Evolutionary conservation across 2,797 vertebrate species (phyloP).

Genomic region (Buceros bicornis): DNA sequence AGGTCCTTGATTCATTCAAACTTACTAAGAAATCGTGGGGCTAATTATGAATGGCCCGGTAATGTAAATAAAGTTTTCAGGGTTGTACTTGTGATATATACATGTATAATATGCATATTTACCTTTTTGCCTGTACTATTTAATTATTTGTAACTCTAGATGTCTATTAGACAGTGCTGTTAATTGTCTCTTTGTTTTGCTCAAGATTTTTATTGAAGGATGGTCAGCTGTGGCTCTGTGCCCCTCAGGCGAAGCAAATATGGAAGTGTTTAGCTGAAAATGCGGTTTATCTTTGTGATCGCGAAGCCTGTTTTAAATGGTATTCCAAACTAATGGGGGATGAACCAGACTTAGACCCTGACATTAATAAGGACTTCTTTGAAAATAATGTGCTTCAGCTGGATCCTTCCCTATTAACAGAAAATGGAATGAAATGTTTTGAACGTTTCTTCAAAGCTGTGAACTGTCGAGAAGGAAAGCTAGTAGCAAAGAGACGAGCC

Average conservation of each 20-base stretch:
- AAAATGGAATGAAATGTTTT: constrained; percentile 99
- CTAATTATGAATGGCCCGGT: background rate
- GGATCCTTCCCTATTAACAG: constrained; percentile 97
- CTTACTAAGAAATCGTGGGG: background rate
- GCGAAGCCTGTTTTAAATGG: constrained; percentile 99
- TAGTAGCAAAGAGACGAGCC: constrained; percentile 96
- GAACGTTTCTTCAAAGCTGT: constrained; percentile 99
- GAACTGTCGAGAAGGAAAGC: constrained; percentile 98
- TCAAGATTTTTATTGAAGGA: constrained; percentile 97
- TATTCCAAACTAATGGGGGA: constrained; percentile 99
- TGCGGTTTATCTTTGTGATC: constrained; percentile 98
- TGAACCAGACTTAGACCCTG: constrained; percentile 98
- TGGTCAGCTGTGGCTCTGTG: constrained; percentile 98
- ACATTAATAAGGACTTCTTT: constrained; percentile 99
- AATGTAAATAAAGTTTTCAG: background rate
- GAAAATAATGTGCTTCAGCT: constrained; percentile 99
- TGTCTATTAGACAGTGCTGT: constrained; percentile 39
- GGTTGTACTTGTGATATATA: background rate
- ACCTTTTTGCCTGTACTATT: constrained; percentile 17
- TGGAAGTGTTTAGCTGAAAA: constrained; percentile 99
- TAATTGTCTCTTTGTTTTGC: constrained; percentile 75
- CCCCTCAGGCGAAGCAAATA: constrained; percentile 99
- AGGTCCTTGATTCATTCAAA: background rate
- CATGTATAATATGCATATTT: background rate
- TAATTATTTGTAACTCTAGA: constrained; percentile 31